Base-by-base conservation (phyloP, 2,113 vertebrate genomes). In the Stegostoma tigrinum region DNA sequence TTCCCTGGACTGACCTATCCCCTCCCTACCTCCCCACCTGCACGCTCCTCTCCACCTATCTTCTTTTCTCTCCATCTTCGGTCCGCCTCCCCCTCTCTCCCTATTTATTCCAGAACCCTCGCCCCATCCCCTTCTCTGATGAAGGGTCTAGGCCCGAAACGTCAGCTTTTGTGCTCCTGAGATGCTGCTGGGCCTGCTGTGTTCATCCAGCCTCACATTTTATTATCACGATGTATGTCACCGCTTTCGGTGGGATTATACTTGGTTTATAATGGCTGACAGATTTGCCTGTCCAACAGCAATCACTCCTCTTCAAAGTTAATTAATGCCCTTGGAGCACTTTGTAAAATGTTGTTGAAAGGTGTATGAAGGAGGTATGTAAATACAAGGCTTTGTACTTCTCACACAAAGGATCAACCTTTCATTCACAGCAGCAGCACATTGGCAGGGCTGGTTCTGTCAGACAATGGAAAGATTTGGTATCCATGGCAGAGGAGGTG, bases 341-440 rank as follows among this genome's bases (percentile, higher is more conserved):
- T 83, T 83, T 83, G 15, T 5, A 38, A 83, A 38, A 83, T 83
- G n/a, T 42, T 83, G 5, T 38, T 19, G 78, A 83, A 83, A 83
- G 78, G n/a, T 83, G 78, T 42, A 42, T 42, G 38, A 83, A 42
- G n/a, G n/a, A 83, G n/a, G n/a, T 38, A 15, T 14, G 17, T 21
- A 83, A 83, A 83, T 83, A 83, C 78, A 83, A 83, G n/a, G n/a
- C 78, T 83, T 83, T 83, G 78, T 83, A 17, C n/a, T 83, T 42
- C 15, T 19, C 78, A 42, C 21, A 42, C n/a, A 83, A 75, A 42
- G 75, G 78, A 83, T 38, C 15, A 83, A 38, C 38, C n/a, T 83
- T 83, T n/a, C n/a, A 21, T 83, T 83, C 78, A 42, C 19, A 42
- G 78, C 78, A 83, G 78, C n/a, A 38, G 78, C 3, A 83, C 78